These are phyloP conservation scores for Drosophila orena DNA, from an alignment of 1,140 invertebrate species.

Conservation along the genomic window DNA sequence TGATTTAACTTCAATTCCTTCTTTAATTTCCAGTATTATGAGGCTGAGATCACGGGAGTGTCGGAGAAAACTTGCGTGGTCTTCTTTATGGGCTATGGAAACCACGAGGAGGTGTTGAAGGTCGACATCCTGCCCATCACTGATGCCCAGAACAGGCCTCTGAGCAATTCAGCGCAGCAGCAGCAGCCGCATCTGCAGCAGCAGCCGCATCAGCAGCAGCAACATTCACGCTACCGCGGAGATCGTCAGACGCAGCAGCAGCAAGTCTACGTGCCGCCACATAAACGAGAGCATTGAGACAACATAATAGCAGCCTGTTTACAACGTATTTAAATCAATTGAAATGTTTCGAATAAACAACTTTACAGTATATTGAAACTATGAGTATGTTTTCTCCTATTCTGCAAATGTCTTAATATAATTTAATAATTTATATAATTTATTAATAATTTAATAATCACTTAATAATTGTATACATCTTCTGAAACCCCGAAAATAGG, in stretches of 20 bases:
- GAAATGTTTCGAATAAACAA: slow-evolving; percentile 60
- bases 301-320: slow-evolving; percentile 3
- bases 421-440: not conserved
- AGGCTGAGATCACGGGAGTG: slow-evolving; percentile 92
- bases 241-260: slow-evolving; percentile 74
- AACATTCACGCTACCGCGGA: slow-evolving; percentile 65
- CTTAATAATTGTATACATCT: too few species aligned
- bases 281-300: slow-evolving; percentile 76
- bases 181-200: slow-evolving; percentile 20
- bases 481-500: too few species aligned
- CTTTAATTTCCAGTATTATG: slow-evolving; percentile 90
- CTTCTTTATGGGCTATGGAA: slow-evolving; percentile 94
- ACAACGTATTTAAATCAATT: slow-evolving; percentile 59
- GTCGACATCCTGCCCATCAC: slow-evolving; percentile 90
- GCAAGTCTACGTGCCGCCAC: slow-evolving; percentile 84
- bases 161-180: slow-evolving; percentile 55
- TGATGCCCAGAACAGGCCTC: slow-evolving; percentile 77
- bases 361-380: slow-evolving; percentile 37
- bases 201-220: slow-evolving; percentile 17
- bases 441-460: not conserved
- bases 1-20: not conserved
- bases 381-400: not conserved
- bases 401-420: not conserved
- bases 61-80: slow-evolving; percentile 93
- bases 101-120: slow-evolving; percentile 94